Evolutionary conservation across 2,888 invertebrate genomes (phyloP), one percentile per base, ranked within the genome.

Genomic region (Apodemia hepburni): DNA sequence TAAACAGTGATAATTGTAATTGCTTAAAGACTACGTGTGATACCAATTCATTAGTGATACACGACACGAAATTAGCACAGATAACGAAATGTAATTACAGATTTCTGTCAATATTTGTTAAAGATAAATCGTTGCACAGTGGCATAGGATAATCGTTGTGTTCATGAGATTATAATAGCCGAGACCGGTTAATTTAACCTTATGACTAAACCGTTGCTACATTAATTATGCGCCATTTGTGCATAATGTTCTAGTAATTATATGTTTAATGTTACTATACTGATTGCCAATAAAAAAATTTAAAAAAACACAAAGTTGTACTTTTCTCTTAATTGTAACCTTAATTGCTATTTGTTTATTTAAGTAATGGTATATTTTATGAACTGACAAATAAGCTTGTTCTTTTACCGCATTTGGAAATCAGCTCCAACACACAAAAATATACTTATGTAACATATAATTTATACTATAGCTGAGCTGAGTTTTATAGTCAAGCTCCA

Each of bases 91-190:
- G 75, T 79, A 80, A 83, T 82, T 85, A 84, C 77, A 77, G 77
- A 85, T 82, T 80, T 79, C 79, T 78, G 82, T 78, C 79, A 87
- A 86, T 87, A 85, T 90, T 89, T 85, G 77, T 76, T 66, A 62
- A 72, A 86, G 89, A 88, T 89, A 87, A 85, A 80, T 81, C 80
- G 76, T 78, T 76, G 76, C 69, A 78, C 82, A 76, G 82, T 79
- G 79, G 84, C 80, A 77, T 74, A 77, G 75, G 71, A 69, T 72
- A 71, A 71, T 72, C 73, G 69, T 70, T 73, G 69, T 71, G 73
- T 66, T 72, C 70, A 71, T 72, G 71, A 71, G 70, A 71, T 71
- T 69, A 70, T 68, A 68, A 66, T 66, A 69, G 63, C 65, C 66
- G 47, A 65, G 65, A 64, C 64, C 64, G 66, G 64, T 66, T 66